Percentiles rank a stretch among this genome's conserved stretches.
phyloP scores from a whole-genome alignment of 2,888 invertebrate genomes.

The Heliothis peltigera region DNA sequence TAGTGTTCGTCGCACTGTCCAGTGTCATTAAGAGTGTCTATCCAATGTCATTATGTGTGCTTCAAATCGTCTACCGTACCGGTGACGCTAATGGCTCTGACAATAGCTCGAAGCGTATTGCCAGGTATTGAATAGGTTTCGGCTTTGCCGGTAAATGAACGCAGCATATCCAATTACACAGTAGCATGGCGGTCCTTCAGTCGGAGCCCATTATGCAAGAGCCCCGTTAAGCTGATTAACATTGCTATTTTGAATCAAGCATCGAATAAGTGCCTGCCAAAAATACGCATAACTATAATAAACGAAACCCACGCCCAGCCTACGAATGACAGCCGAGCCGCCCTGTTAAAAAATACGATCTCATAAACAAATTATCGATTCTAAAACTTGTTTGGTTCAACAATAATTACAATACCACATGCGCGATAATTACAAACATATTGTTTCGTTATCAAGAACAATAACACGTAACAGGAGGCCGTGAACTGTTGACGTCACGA shows the following conservation, averaged over 20 bases:
- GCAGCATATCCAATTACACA: conserved; percentile 80
- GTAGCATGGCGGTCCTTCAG: conserved; percentile 64
- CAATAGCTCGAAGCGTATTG: conserved; percentile 65
- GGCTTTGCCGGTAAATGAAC: conserved; percentile 76
- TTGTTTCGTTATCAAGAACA: conserved; percentile 71
- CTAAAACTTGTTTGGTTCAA: conserved; percentile 41
- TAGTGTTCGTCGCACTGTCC: conserved; percentile 17
- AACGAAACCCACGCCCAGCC: conserved; percentile 4
- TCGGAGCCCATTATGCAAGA: conserved; percentile 65
- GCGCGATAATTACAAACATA: conserved; percentile 59
- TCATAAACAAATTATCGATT: conserved; percentile 26
- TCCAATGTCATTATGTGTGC: conserved; percentile 36
- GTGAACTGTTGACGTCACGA: conserved; percentile 77
- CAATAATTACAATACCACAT: conserved; percentile 52
- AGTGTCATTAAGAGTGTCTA: conserved; percentile 33
- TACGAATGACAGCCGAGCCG: neutral
- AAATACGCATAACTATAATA: conserved; percentile 12
- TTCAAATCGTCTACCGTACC: conserved; percentile 43
- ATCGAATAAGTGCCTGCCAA: conserved; percentile 15
- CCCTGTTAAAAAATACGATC: conserved; percentile 9
- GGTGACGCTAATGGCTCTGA: conserved; percentile 60
- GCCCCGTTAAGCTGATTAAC: conserved; percentile 75
- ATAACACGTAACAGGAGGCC: conserved; percentile 71
- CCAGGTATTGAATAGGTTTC: conserved; percentile 76
- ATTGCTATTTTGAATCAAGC: conserved; percentile 64